These are phyloP conservation scores for Agelaius phoeniceus DNA, from an alignment of 2,113 vertebrate species.

Conservation along the genomic window DNA sequence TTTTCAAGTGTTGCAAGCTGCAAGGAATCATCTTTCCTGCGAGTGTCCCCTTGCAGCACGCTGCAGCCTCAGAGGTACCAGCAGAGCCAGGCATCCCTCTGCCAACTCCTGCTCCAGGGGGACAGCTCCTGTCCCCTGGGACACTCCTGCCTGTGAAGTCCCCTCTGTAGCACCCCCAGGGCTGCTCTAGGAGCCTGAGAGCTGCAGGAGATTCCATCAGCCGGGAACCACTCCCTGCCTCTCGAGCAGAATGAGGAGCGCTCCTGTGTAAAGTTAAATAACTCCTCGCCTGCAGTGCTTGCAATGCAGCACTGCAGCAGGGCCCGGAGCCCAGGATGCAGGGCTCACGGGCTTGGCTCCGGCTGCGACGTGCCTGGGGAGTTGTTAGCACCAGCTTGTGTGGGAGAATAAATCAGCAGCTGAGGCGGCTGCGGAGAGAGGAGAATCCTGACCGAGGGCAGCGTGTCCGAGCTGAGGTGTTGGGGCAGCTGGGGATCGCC, in stretches of 20 bases:
- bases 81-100: neutral
- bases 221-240: neutral
- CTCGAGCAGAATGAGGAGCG: neutral
- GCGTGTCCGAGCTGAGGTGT: neutral
- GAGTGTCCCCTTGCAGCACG: neutral
- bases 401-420: conserved; percentile 29
- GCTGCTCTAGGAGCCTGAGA: neutral
- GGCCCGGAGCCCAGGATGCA: conserved; percentile 55
- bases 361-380: conserved; percentile 46
- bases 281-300: conserved; percentile 46
- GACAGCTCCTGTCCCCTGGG: neutral
- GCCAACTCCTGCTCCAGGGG: neutral
- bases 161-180: neutral
- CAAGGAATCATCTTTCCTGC: neutral
- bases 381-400: neutral
- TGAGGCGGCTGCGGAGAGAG: neutral
- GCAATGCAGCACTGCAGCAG: conserved; percentile 64
- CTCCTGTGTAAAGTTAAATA: conserved; percentile 35
- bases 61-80: neutral
- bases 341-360: conserved; percentile 27
- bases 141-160: neutral
- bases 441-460: neutral
- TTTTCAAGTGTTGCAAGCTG: neutral
- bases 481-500: neutral
- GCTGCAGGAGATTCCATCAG: neutral